These are phyloP conservation scores for Chrysomallon squamiferum DNA, from an alignment of 1,140 invertebrate genomes.

Conservation along the genomic window DNA sequence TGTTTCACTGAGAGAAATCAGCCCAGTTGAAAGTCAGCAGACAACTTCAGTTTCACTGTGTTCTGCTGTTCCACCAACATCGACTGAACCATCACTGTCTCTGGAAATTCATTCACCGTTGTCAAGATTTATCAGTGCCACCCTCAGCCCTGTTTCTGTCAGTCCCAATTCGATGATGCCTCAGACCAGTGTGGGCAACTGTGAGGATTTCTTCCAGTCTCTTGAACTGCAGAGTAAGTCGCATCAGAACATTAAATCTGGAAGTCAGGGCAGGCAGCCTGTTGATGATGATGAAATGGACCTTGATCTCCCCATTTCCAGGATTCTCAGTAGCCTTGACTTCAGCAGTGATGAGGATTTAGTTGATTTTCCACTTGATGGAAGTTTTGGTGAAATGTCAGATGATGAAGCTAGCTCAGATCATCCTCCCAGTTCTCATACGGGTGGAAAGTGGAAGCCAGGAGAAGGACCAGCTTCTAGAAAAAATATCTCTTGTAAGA, in stretches of 20 bases:
- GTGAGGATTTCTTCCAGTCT: constrained; percentile 76
- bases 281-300: constrained; percentile 16
- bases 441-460: constrained; percentile 79
- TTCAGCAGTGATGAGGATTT: constrained; percentile 54
- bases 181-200: neutral
- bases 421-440: constrained; percentile 69
- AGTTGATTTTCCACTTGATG: constrained; percentile 42
- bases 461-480: constrained; percentile 66
- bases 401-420: constrained; percentile 46
- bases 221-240: constrained; percentile 81
- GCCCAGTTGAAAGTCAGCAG: no score
- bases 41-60: no score
- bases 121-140: constrained; percentile 23
- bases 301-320: constrained; percentile 43
- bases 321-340: constrained; percentile 51
- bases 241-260: constrained; percentile 55
- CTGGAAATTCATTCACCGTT: constrained; percentile 21
- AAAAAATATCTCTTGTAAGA: constrained; percentile 80
- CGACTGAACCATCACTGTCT: constrained; percentile 2
- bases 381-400: constrained; percentile 27
- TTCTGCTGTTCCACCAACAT: no score
- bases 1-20: no score
- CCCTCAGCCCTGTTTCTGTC: constrained; percentile 27
- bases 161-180: constrained; percentile 24
- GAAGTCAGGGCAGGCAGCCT: constrained; percentile 5